phyloP scores from a whole-genome alignment of 2,888 invertebrate genomes.

The Heteropelma amictum region DNA sequence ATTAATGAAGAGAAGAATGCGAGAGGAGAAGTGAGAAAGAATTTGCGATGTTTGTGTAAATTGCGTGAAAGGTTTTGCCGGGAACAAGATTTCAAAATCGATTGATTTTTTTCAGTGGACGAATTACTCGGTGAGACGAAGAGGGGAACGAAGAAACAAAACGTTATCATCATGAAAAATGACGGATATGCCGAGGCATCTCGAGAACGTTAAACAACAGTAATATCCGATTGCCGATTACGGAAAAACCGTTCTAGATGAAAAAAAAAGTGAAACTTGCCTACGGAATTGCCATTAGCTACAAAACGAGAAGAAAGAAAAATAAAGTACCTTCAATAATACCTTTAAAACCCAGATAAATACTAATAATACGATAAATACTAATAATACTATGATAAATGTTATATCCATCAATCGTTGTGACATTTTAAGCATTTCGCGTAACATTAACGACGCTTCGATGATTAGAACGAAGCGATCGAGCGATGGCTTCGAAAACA shows the following conservation, averaged over 20 bases:
- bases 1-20: background rate
- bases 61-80: slow-evolving; percentile 43
- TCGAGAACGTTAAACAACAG: slow-evolving; percentile 32
- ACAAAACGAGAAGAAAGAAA: slow-evolving; percentile 39
- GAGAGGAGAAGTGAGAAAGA: background rate
- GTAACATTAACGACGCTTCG: background rate
- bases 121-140: slow-evolving; percentile 17
- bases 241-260: background rate
- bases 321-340: too few species aligned
- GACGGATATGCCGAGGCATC: slow-evolving; percentile 23
- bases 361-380: slow-evolving; percentile 36
- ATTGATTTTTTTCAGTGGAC: slow-evolving; percentile 12
- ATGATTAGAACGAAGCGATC: background rate
- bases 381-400: slow-evolving; percentile 38
- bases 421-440: slow-evolving; percentile 1
- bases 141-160: slow-evolving; percentile 25
- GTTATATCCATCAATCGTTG: background rate
- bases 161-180: slow-evolving; percentile 5
- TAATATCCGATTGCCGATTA: slow-evolving; percentile 14
- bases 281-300: slow-evolving; percentile 42
- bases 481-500: background rate
- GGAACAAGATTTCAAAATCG: slow-evolving; percentile 20
- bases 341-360: slow-evolving; percentile 43
- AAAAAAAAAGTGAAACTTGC: slow-evolving; percentile 2
- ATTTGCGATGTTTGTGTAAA: slow-evolving; percentile 25